Percentiles rank a stretch among this genome's conserved stretches.
These are phyloP conservation scores for Triplophysa bombifrons DNA, from an alignment of 2,797 vertebrate genomes.

Conservation along the genomic window DNA sequence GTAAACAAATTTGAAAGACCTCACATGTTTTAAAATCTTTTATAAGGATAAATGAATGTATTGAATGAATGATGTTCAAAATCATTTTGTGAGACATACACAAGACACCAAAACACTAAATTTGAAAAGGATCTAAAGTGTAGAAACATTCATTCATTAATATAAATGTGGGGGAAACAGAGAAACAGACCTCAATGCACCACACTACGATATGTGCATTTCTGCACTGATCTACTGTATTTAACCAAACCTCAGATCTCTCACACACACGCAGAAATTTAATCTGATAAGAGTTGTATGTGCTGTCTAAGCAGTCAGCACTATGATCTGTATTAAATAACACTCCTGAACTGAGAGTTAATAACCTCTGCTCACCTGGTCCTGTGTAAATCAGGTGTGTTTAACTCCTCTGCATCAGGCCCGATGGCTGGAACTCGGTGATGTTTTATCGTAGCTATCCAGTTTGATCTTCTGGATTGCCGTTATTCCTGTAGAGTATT, in stretches of 20 bases:
- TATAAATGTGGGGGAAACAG: neutral
- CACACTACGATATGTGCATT: neutral
- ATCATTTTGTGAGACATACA: too few relatives aligned
- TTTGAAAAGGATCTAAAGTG: neutral
- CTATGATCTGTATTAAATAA: slow-evolving; percentile 22
- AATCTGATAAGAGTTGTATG: slow-evolving; percentile 18
- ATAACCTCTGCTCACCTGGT: slow-evolving; percentile 30
- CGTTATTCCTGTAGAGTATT: slow-evolving; percentile 50
- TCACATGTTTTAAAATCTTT: too few relatives aligned
- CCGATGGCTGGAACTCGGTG: neutral
- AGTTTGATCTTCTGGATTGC: slow-evolving; percentile 35
- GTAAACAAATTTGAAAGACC: too few relatives aligned
- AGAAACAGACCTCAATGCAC: slow-evolving; percentile 2
- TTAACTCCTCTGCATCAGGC: slow-evolving; percentile 3
- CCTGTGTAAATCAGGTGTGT: slow-evolving; percentile 11
- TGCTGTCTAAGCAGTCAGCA: neutral
- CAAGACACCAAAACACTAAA: neutral
- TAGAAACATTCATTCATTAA: slow-evolving; percentile 1
- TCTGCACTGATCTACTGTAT: neutral
- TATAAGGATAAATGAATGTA: too few relatives aligned
- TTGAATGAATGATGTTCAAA: too few relatives aligned
- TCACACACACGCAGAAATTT: slow-evolving; percentile 3
- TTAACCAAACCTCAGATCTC: slow-evolving; percentile 8
- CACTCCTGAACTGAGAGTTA: slow-evolving; percentile 16
- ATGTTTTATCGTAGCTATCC: slow-evolving; percentile 5